phyloP scores from a whole-genome alignment of 2,113 vertebrate species.

The Pardalotus punctatus region DNA sequence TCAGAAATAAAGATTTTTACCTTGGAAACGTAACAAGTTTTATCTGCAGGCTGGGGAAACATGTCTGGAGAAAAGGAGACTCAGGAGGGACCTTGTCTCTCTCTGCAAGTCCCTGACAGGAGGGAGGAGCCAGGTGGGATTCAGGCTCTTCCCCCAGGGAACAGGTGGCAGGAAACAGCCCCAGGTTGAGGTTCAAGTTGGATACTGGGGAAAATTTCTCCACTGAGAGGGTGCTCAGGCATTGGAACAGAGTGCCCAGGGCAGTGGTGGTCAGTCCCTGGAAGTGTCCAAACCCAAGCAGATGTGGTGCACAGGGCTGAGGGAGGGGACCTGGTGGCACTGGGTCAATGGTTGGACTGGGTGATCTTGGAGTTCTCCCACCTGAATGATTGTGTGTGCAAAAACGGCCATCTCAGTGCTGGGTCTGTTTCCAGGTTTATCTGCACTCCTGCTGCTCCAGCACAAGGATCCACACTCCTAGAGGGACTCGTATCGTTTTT shows the following conservation, averaged over 20 bases:
- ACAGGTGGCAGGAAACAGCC: too few species aligned
- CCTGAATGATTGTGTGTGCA: too few species aligned
- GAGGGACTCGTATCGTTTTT: background rate
- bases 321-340: background rate
- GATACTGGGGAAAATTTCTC: background rate
- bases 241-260: background rate
- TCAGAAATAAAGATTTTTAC: background rate
- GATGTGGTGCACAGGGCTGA: background rate
- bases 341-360: background rate
- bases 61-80: background rate
- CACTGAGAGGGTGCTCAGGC: background rate
- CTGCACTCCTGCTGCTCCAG: background rate
- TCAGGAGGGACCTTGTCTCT: too few species aligned
- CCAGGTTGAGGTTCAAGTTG: background rate
- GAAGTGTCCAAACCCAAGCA: background rate
- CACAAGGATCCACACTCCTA: background rate
- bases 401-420: background rate
- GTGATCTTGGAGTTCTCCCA: background rate
- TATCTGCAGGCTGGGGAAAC: background rate
- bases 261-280: background rate
- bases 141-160: background rate
- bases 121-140: background rate
- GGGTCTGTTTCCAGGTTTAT: background rate
- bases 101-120: too few species aligned
- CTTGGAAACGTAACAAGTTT: background rate